Percentiles rank a stretch among this genome's conserved stretches.
Conservation (phyloP, 1,140 invertebrate species). For the Diorhabda carinulata region DNA sequence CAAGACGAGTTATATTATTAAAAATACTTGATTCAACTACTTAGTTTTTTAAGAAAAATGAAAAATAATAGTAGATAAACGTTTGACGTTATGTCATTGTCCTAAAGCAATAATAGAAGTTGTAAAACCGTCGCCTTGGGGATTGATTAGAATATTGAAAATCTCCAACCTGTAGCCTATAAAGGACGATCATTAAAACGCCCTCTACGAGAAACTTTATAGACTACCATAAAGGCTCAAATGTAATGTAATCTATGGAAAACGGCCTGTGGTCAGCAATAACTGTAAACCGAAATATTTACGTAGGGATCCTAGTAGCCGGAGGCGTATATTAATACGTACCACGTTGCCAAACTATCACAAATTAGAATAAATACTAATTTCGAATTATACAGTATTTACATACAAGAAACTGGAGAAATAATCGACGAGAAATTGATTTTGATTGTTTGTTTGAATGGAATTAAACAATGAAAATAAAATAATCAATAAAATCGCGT, state of each 20-base stretch:
- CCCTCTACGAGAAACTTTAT: background rate
- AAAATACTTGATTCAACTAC: too few species aligned
- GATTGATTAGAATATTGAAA: background rate
- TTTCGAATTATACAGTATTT: too few species aligned
- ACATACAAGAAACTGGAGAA: too few species aligned
- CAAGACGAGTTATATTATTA: too few species aligned
- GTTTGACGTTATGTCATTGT: background rate
- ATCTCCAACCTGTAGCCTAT: background rate
- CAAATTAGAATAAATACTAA: background rate
- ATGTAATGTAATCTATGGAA: conserved; percentile 2
- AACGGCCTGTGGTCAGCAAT: conserved; percentile 7
- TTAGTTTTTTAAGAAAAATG: too few species aligned
- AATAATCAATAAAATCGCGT: too few species aligned
- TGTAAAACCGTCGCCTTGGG: background rate
- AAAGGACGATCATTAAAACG: background rate
- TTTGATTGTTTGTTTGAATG: too few species aligned
- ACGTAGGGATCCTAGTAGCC: background rate
- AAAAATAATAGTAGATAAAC: too few species aligned
- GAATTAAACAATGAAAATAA: too few species aligned
- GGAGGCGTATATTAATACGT: conserved; percentile 7
- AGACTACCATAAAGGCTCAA: background rate
- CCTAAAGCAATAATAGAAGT: background rate
- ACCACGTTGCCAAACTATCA: background rate
- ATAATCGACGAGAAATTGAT: too few species aligned
- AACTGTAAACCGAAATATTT: conserved; percentile 13